Conservation (phyloP, 53 echinoderm and acorn worm species). For the Echinarachnius parma region DNA sequence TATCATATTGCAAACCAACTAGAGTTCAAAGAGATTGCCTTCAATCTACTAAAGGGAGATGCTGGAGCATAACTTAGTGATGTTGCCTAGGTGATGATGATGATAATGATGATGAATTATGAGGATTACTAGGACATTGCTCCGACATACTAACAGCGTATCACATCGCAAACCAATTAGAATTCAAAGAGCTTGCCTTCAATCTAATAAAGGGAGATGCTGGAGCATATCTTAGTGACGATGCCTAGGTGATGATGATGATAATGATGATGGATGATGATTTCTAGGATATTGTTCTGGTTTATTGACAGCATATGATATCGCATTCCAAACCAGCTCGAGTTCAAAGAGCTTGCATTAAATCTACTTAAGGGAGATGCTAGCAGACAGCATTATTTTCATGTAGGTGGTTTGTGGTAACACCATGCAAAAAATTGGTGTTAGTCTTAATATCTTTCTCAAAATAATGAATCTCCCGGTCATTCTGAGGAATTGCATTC, state of each 20-base stretch:
- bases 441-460: too few relatives aligned
- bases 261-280: conserved; percentile 7
- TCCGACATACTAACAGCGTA: conserved; percentile 71
- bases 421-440: too few relatives aligned
- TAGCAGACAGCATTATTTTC: too few relatives aligned
- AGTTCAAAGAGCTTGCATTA: conserved; percentile 75
- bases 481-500: too few relatives aligned
- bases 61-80: conserved; percentile 86
- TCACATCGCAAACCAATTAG: conserved; percentile 80
- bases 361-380: conserved; percentile 77
- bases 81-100: conserved; percentile 51
- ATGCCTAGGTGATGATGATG: conserved; percentile 41
- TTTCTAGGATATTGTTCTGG: conserved; percentile 69
- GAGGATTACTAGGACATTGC: conserved; percentile 66
- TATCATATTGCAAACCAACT: conserved; percentile 86
- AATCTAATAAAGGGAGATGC: conserved; percentile 77
- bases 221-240: conserved; percentile 85
- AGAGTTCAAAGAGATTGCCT: conserved; percentile 76
- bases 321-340: conserved; percentile 85
- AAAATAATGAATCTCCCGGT: too few relatives aligned
- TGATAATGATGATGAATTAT: background rate
- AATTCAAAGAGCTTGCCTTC: conserved; percentile 75
- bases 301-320: conserved; percentile 66
- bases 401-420: too few relatives aligned
- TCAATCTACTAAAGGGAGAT: conserved; percentile 74